Percentiles rank a stretch among this genome's conserved stretches.
phyloP scores from a whole-genome alignment of 30 jellyfish, hydroid and myxozoan genomes.

The Aurelia aurita region DNA sequence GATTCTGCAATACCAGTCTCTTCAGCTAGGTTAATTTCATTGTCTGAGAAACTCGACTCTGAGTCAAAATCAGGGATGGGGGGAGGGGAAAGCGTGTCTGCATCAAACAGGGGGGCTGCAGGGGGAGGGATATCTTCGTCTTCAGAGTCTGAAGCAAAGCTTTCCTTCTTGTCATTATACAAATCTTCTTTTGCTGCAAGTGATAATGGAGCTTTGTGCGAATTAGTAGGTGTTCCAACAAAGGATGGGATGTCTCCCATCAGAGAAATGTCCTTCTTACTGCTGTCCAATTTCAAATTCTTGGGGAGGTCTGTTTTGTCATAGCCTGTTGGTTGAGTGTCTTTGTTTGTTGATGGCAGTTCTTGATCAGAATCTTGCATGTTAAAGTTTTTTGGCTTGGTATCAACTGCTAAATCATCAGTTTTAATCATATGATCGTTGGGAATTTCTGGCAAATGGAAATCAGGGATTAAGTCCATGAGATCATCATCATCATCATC shows the following conservation, averaged over 20 bases:
- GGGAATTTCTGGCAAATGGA: not conserved
- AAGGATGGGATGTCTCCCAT: not conserved
- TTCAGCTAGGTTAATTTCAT: not conserved
- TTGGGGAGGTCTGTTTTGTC: too few species aligned
- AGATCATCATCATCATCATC: conserved; percentile 18
- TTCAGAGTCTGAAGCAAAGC: not conserved
- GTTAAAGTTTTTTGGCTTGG: too few species aligned
- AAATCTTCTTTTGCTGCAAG: not conserved
- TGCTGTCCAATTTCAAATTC: too few species aligned
- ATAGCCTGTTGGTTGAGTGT: too few species aligned
- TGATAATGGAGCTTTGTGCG: not conserved
- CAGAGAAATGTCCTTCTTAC: too few species aligned
- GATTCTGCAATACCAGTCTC: too few species aligned
- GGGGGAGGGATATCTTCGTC: conserved; percentile 4
- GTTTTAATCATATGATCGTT: too few species aligned
- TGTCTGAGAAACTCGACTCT: not conserved
- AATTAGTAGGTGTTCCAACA: not conserved
- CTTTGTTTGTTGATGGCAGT: too few species aligned
- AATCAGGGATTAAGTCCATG: not conserved
- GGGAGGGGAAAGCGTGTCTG: not conserved
- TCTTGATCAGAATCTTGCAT: too few species aligned
- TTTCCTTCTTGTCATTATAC: not conserved
- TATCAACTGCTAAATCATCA: too few species aligned
- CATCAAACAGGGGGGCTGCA: conserved; percentile 26
- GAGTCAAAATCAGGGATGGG: conserved; percentile 1